Evolutionary conservation across 2,888 invertebrate species (phyloP), one percentile per base, ranked within the genome.

Genomic region (Sinohyriopsis cumingii): DNA sequence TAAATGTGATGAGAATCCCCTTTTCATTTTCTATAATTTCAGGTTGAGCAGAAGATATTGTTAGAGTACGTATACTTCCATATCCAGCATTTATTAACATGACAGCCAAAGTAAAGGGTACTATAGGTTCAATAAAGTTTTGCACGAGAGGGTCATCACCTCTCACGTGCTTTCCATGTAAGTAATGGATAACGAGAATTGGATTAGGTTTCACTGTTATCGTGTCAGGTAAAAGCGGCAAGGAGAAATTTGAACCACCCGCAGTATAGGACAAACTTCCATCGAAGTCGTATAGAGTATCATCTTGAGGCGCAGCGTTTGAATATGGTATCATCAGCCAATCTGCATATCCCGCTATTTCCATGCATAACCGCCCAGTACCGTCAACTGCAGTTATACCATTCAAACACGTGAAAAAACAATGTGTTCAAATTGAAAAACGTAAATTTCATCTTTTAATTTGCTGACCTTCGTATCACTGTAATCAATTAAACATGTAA

Each of bases 21-120:
- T 84, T 83, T 53, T 83, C 81, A 61, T 84, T 84, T 71, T 83
- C 84, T 53, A 83, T 79, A 53, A 84, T 84, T 69, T 83, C 80
- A 12, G 84, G 84, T 63, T 84, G 82, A n/a, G 77, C 81, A 18
- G 84, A 83, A 15, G 82, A 74, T 28, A 84, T 81, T 60, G 74
- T 69, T 20, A 84, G 56, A 22, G 76, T 72, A 15, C 71, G 72
- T 7, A 83, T 82, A 20, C 72, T 22, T 12, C 84, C 82, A 68
- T 79, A 77, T 1, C 83, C 84, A 12, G 63, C 59, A 66, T 84
- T 84, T 55, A 67, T 73, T 0, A 84, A 72, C 63, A 80, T 71
- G 0, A 84, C 76, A 24, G 77, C 82, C n/a, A 84, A 72, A 53
- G 69, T 72, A 62, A 83, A 84, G 28, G 84, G 84, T 5, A 83